Evolutionary conservation across 1,140 invertebrate genomes (phyloP).

Genomic region (Bombus sibiricus): DNA sequence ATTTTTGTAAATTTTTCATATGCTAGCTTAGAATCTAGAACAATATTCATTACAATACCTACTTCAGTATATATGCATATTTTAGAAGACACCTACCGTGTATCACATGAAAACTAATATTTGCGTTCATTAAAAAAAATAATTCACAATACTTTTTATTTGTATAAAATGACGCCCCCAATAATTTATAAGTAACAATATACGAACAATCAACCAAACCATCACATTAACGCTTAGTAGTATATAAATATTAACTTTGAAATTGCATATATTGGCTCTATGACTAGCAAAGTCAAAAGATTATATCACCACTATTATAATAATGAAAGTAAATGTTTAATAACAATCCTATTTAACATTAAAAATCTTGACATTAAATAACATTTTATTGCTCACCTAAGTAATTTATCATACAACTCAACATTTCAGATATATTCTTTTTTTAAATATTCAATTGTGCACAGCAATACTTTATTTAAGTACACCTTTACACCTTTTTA

Average conservation of each 20-base stretch:
- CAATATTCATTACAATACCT: neutral
- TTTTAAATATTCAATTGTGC: neutral
- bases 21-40: neutral
- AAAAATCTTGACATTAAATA: neutral
- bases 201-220: neutral
- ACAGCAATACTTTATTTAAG: neutral
- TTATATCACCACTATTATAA: neutral
- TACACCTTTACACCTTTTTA: neutral
- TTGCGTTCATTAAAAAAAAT: neutral
- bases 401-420: neutral
- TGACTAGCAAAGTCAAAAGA: neutral
- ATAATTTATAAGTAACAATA: neutral
- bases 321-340: neutral
- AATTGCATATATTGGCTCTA: neutral
- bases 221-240: neutral
- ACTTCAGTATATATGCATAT: neutral
- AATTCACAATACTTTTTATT: neutral
- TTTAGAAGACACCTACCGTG: too few species aligned
- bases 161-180: neutral
- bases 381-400: neutral
- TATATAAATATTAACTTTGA: neutral
- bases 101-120: too few species aligned
- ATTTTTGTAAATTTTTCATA: neutral
- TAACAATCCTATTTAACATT: neutral
- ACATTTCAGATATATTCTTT: neutral